Evolutionary conservation across 2,113 vertebrate genomes (phyloP), one percentile per base, ranked within the genome.

Genomic region (Phaetusa simplex): DNA sequence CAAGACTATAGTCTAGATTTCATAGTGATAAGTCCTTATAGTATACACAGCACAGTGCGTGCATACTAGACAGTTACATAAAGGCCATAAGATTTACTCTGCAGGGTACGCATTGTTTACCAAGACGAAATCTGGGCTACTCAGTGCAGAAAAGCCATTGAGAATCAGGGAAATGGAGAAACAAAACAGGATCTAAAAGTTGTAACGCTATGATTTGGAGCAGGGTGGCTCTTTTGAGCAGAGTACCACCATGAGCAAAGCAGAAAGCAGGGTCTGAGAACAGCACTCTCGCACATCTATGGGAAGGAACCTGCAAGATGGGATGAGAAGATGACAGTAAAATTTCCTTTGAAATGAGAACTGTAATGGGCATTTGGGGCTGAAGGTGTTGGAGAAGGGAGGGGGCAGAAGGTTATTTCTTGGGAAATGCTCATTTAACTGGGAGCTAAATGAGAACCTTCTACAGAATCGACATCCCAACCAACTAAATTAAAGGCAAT

Each of bases 401-500:
- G 8, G 3, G 32, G 52, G 66, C 13, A 66, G 50, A 62, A 86
- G 14, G 17, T 52, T 86, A 21, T 88, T 89, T 80, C 36, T 69
- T 90, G 42, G 59, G 71, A 92, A 83, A 69, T n/a, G 17, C 27
- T 82, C 6, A 14, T 69, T 80, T 80, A 78, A 62, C 34, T 78
- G 30, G 22, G 34, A 80, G 50, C 58, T 90, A 58, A 90, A 76
- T 65, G 34, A 81, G 56, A 88, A 32, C 30, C 19, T 85, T 49
- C 32, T 50, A 58, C 27, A 92, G 71, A 82, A 58, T 45, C 2
- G 4, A 30, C 55, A 67, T 73, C 32, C 45, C 47, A 67, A 19
- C 40, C n/a, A 80, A 86, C 29, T 32, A 42, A 94, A 90, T 94
- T 90, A 92, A 82, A 95, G 32, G 40, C 78, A 93, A 73, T 90